phyloP scores from a whole-genome alignment of 2,113 vertebrate species.

The Notechis scutatus region DNA sequence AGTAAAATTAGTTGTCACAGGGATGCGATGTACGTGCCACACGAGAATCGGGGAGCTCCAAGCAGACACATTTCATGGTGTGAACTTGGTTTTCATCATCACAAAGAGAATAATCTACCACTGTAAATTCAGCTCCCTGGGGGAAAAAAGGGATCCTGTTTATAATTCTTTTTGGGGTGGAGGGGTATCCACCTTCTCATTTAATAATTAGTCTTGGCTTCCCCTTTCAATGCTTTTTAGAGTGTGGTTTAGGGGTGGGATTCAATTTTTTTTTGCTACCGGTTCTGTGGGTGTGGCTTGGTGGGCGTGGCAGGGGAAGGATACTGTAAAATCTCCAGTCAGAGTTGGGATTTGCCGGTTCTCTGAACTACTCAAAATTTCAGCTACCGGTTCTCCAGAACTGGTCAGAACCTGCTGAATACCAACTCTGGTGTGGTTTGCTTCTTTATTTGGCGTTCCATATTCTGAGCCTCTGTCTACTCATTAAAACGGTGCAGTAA shows the following conservation, averaged over 20 bases:
- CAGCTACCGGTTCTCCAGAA: too few relatives aligned
- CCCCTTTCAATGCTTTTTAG: slow-evolving; percentile 52
- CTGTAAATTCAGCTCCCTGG: slow-evolving; percentile 58
- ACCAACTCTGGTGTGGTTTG: slow-evolving; percentile 3
- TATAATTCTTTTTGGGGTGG: slow-evolving; percentile 47
- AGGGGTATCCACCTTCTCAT: slow-evolving; percentile 49
- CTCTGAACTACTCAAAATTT: too few relatives aligned
- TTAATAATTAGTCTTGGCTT: slow-evolving; percentile 51
- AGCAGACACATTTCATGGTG: slow-evolving; percentile 3
- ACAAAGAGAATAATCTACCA: slow-evolving; percentile 57
- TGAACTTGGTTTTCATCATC: slow-evolving; percentile 52
- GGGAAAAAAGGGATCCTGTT: slow-evolving; percentile 61
- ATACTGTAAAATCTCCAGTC: too few relatives aligned
- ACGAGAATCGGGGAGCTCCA: not conserved
- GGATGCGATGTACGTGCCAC: not conserved
- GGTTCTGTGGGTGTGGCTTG: too few relatives aligned
- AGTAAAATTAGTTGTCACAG: slow-evolving; percentile 39
- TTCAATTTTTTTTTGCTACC: too few relatives aligned
- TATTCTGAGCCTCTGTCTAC: slow-evolving; percentile 19
- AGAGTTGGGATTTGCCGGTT: too few relatives aligned
- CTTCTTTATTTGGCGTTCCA: slow-evolving; percentile 8
- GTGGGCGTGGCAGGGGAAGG: too few relatives aligned
- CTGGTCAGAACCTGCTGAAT: too few relatives aligned
- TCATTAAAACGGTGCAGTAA: slow-evolving; percentile 50
- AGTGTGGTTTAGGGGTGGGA: not conserved